These are phyloP conservation scores for Myopa tessellatipennis DNA, from an alignment of 2,888 invertebrate species.

Conservation along the genomic window DNA sequence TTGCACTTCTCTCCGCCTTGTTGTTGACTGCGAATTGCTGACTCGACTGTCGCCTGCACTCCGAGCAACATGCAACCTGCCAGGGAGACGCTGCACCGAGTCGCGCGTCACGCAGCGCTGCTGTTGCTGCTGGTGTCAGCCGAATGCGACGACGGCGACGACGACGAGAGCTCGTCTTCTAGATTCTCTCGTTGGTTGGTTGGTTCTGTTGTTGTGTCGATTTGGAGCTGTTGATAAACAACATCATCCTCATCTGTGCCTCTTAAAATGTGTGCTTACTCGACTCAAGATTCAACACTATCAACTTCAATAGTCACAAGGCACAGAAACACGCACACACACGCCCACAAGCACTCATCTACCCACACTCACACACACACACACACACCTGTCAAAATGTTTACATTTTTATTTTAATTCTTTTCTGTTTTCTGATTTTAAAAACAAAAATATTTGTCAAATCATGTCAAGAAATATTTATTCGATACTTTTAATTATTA, in stretches of 20 bases:
- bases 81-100: background rate
- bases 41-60: background rate
- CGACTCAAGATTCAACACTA: too few species aligned
- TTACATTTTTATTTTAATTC: too few species aligned
- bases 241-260: background rate
- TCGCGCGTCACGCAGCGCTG: background rate
- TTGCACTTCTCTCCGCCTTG: slow-evolving; percentile 31
- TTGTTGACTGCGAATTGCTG: slow-evolving; percentile 4
- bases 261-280: background rate
- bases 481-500: too few species aligned
- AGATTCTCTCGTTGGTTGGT: background rate
- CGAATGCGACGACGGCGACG: background rate
- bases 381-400: too few species aligned
- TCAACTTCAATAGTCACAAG: too few species aligned
- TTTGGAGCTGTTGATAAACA: background rate
- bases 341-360: too few species aligned
- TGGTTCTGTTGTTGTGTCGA: background rate
- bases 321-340: too few species aligned
- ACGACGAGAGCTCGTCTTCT: too few species aligned
- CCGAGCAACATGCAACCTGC: background rate
- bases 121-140: background rate
- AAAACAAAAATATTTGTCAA: too few species aligned
- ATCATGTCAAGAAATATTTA: too few species aligned
- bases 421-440: too few species aligned
- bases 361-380: too few species aligned